Evolutionary conservation across 1,140 invertebrate species (phyloP).

Genomic region (Atta texana): DNA sequence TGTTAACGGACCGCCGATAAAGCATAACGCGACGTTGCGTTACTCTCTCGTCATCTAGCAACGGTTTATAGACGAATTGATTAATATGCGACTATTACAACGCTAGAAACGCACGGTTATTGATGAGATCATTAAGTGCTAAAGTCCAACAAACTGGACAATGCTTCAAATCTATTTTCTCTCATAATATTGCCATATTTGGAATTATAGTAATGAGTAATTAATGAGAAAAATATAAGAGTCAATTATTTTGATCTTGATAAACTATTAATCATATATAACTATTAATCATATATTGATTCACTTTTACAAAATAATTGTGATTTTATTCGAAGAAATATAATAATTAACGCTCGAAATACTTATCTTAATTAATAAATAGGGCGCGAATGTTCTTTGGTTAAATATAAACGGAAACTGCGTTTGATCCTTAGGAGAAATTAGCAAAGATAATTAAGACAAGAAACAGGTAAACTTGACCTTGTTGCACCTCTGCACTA

Average conservation of each 20-base stretch:
- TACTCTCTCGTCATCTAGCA: conserved; percentile 34
- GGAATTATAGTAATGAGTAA: not conserved
- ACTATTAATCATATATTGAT: not conserved
- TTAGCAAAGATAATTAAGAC: conserved; percentile 15
- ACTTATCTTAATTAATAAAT: conserved; percentile 9
- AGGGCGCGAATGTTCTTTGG: not conserved
- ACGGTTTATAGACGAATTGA: conserved; percentile 49
- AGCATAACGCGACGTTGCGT: conserved; percentile 50
- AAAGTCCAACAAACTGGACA: not conserved
- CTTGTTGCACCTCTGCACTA: not conserved
- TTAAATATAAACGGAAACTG: not conserved
- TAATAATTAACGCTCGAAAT: not conserved
- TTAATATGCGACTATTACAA: conserved; percentile 42
- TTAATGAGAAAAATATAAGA: not conserved
- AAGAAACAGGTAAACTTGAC: not conserved
- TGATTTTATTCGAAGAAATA: not conserved
- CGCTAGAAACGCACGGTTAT: conserved; percentile 30
- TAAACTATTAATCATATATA: too few species aligned
- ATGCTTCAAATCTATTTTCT: conserved; percentile 13
- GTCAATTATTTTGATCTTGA: not conserved
- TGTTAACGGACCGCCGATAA: conserved; percentile 55
- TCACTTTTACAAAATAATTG: not conserved
- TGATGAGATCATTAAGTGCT: not conserved
- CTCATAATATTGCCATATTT: not conserved
- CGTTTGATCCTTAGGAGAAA: not conserved